Base-by-base conservation (phyloP, 2,888 invertebrate genomes). In the Scaptomyza parva region DNA sequence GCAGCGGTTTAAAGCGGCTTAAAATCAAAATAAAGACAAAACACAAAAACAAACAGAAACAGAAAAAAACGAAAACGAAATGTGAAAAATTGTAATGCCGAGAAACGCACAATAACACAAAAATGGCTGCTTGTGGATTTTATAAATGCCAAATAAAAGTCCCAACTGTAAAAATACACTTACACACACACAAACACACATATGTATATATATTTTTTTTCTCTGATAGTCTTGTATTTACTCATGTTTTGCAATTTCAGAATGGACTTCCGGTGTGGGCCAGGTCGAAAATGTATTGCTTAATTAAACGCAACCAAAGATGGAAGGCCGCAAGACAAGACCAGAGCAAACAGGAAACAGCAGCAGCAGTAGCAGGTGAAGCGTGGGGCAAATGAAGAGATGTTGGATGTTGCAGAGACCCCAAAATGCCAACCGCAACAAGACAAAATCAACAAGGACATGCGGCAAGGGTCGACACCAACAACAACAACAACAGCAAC, bases 1-100 rank as follows among this genome's bases (percentile, higher is more conserved):
- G 86, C 75, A 83, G 78, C 85, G 85, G 76, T 80, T 72, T 72
- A 83, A 86, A 86, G 88, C 88, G 88, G 85, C 80, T 88, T 86
- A 88, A 58, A 30, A 47, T 47, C 47, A 43, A 48, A 65, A 45
- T 48, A 48, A 35, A 50, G 41, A 39, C 43, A 47, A 63, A 44
- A 55, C 41, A 26, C 4, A 51, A 71, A 40, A 43, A 59, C 39
- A n/a, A 35, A 37, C 44, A 39, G 37, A 63, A 41, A 2, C 12
- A 39, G 33, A 51, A 39, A 43, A 47, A 61, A 40, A 52, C 3
- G 22, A 8, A 48, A 17, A 35, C 35, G n/a, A n/a, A 35, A 35
- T 35, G 51, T 52, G 22, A 39, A 20, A 39, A 73, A 57, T 69
- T 65, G 50, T 47, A 28, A 65, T 60, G 45, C 41, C 48, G 47